Evolutionary conservation across 2,888 invertebrate genomes (phyloP).

Genomic region (Elegia similella): DNA sequence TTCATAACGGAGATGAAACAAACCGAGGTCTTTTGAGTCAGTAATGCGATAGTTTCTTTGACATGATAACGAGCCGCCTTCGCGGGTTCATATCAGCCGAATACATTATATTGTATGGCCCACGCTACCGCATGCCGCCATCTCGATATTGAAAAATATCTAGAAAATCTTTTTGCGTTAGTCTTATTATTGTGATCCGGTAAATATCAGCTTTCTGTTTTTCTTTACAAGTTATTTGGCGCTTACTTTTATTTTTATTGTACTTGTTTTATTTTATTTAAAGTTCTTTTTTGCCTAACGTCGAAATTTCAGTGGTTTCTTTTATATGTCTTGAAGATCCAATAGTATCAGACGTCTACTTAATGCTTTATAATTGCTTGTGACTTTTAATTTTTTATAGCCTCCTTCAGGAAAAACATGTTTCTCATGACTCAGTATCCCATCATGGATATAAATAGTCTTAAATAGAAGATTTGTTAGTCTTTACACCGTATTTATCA

Average conservation of each 20-base stretch:
- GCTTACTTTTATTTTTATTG: background rate
- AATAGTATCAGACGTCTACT: no score
- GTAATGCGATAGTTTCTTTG: slow-evolving; percentile 79
- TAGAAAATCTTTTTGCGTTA: slow-evolving; percentile 19
- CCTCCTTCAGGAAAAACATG: no score
- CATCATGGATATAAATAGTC: no score
- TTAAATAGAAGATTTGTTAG: no score
- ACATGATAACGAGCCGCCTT: slow-evolving; percentile 74
- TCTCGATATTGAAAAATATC: slow-evolving; percentile 55
- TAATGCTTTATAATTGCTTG: no score
- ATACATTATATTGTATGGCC: slow-evolving; percentile 66
- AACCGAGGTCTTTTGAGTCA: slow-evolving; percentile 70
- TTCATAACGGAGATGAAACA: slow-evolving; percentile 65
- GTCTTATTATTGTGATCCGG: background rate
- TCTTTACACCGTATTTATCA: no score
- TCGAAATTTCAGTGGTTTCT: no score
- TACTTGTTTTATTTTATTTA: no score
- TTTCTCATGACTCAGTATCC: no score
- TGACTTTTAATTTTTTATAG: no score
- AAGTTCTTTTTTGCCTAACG: no score
- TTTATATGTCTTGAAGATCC: no score
- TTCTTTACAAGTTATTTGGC: slow-evolving; percentile 12
- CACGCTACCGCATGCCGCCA: slow-evolving; percentile 35
- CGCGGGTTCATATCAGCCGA: slow-evolving; percentile 58
- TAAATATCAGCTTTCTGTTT: slow-evolving; percentile 2